Conservation (phyloP, 2,888 invertebrate genomes). For the Caenorhabditis doughertyi region DNA sequence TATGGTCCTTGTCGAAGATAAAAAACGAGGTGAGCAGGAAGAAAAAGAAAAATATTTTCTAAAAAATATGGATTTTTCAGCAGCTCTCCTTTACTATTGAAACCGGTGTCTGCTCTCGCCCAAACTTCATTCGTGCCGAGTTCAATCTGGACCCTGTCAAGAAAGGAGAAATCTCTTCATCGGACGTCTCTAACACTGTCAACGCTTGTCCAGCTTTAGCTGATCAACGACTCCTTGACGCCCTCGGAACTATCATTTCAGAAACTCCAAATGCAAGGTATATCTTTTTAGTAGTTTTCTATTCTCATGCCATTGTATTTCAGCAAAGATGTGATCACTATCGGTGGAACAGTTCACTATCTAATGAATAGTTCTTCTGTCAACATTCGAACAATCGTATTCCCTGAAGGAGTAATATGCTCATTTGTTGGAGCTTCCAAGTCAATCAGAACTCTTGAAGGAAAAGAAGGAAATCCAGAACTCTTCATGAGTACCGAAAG, state of each 20-base stretch:
- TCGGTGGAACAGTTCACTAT: background rate
- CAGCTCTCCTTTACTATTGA: background rate
- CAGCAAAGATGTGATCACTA: background rate
- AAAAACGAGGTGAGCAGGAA: background rate
- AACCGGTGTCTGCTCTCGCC: background rate
- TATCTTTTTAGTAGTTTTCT: background rate
- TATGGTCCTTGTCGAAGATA: constrained; percentile 15
- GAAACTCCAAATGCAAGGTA: constrained; percentile 5
- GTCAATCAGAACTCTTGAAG: constrained; percentile 19
- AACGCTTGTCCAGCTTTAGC: background rate
- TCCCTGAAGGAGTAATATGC: background rate
- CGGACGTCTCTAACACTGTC: background rate
- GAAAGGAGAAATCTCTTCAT: background rate
- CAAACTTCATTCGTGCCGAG: background rate
- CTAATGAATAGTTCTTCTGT: background rate
- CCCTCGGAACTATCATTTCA: background rate
- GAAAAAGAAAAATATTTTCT: background rate
- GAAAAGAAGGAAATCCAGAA: background rate
- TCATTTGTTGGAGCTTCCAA: background rate
- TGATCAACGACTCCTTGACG: constrained; percentile 13
- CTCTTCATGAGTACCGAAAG: constrained; percentile 10
- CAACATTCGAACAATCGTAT: background rate
- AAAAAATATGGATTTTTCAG: too few species aligned
- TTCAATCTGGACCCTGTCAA: background rate
- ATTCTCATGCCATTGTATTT: background rate